Evolutionary conservation across 1,140 invertebrate genomes (phyloP).

Genomic region (Meteorus sp.): DNA sequence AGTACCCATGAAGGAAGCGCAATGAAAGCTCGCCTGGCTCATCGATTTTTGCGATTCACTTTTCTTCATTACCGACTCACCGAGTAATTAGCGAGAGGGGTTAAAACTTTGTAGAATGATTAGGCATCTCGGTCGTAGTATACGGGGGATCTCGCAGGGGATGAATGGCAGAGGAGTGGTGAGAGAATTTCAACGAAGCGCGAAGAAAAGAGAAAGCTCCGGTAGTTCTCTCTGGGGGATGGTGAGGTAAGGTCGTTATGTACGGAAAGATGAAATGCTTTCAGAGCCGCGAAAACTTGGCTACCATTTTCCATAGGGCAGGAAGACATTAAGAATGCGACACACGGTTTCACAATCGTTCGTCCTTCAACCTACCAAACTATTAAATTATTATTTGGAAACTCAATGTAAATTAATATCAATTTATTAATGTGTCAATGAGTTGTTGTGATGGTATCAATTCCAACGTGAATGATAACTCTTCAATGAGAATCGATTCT

Average conservation of each 20-base stretch:
- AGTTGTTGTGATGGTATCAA: too few relatives aligned
- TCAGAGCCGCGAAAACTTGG: slow-evolving; percentile 29
- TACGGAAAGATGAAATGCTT: slow-evolving; percentile 11
- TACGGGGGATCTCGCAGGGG: background rate
- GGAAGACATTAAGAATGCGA: slow-evolving; percentile 23
- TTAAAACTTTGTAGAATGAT: slow-evolving; percentile 29
- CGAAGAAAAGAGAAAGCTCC: slow-evolving; percentile 38
- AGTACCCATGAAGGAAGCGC: background rate
- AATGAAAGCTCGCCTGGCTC: background rate
- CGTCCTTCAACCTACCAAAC: background rate
- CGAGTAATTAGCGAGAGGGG: slow-evolving; percentile 26
- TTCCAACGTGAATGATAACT: too few relatives aligned
- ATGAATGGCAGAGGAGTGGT: background rate
- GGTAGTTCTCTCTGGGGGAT: too few relatives aligned
- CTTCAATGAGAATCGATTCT: too few relatives aligned
- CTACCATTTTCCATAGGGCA: slow-evolving; percentile 13
- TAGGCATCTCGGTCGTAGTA: slow-evolving; percentile 12
- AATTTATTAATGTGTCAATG: too few relatives aligned
- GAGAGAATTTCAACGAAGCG: slow-evolving; percentile 44
- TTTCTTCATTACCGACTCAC: slow-evolving; percentile 17
- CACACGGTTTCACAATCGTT: slow-evolving; percentile 2
- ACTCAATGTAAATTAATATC: background rate
- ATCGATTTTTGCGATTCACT: slow-evolving; percentile 25
- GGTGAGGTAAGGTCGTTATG: background rate
- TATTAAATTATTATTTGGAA: slow-evolving; percentile 11